phyloP scores from a whole-genome alignment of 2,797 vertebrate genomes.

The Amniataba percoides region DNA sequence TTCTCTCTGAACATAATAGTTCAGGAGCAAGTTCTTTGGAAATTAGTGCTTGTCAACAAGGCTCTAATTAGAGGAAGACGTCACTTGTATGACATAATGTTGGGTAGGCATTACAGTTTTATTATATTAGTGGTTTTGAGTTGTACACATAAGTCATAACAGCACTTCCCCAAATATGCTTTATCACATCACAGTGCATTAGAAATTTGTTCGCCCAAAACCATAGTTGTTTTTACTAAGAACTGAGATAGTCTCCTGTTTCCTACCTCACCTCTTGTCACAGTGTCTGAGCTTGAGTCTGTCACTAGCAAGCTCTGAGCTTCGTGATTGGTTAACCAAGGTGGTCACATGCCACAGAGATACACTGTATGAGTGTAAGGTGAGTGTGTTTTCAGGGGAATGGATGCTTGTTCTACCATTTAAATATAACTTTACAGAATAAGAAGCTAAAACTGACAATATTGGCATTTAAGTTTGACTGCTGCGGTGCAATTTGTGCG shows the following conservation, averaged over 20 bases:
- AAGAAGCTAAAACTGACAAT: conserved; percentile 45
- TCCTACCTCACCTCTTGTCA: conserved; percentile 58
- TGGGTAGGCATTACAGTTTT: neutral
- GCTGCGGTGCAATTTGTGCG: conserved; percentile 48
- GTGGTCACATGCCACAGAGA: conserved; percentile 83
- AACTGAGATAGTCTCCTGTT: conserved; percentile 33
- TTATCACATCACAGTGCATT: too few species aligned
- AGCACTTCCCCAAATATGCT: fast-evolving
- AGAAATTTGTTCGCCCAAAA: too few species aligned
- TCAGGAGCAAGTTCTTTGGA: too few species aligned
- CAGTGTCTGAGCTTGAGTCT: conserved; percentile 56
- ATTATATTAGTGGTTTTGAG: neutral
- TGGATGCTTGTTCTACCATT: conserved; percentile 61
- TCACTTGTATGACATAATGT: neutral
- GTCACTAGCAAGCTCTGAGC: conserved; percentile 57
- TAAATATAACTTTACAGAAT: conserved; percentile 67
- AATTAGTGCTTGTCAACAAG: too few species aligned
- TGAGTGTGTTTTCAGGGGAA: conserved; percentile 47
- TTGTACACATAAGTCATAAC: neutral
- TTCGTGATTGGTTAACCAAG: conserved; percentile 71
- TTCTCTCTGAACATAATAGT: neutral
- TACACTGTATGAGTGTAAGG: conserved; percentile 62
- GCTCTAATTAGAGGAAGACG: too few species aligned
- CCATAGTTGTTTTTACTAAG: conserved; percentile 20
- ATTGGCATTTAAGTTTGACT: conserved; percentile 49